Percentiles rank a stretch among this genome's conserved stretches.
These are phyloP conservation scores for Gerris buenoi DNA, from an alignment of 1,140 invertebrate genomes.

Conservation along the genomic window DNA sequence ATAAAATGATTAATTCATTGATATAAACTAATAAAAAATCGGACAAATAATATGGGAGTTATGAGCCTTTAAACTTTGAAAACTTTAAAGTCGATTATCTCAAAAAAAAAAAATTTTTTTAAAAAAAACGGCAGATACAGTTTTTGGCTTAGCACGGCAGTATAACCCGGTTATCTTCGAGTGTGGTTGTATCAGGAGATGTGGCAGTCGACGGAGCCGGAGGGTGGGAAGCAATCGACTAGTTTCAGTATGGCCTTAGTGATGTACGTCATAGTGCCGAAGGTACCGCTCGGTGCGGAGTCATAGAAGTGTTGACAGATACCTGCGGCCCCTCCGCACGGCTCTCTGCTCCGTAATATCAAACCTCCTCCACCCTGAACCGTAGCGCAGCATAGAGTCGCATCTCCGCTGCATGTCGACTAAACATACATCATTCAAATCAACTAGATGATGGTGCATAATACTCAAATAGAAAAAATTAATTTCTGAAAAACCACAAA, in stretches of 20 bases:
- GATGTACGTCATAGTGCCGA: slow-evolving; percentile 95
- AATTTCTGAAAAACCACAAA: too few relatives aligned
- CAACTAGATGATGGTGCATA: not conserved
- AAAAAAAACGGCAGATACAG: too few relatives aligned
- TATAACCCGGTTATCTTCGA: too few relatives aligned
- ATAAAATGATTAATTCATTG: not conserved
- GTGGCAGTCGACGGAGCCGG: slow-evolving; percentile 63
- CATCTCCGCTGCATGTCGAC: slow-evolving; percentile 73
- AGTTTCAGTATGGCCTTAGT: slow-evolving; percentile 65
- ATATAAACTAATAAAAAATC: too few relatives aligned
- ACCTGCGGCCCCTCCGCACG: slow-evolving; percentile 81
- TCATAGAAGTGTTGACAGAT: slow-evolving; percentile 97
- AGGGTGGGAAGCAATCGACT: slow-evolving; percentile 57
- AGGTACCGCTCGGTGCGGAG: slow-evolving; percentile 89
- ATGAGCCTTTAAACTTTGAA: too few relatives aligned
- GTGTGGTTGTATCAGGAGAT: slow-evolving; percentile 50
- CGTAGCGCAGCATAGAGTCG: slow-evolving; percentile 79
- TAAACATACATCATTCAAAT: slow-evolving; percentile 35
- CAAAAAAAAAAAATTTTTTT: too few relatives aligned
- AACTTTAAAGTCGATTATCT: too few relatives aligned
- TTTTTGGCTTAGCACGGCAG: too few relatives aligned
- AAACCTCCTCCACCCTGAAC: slow-evolving; percentile 41
- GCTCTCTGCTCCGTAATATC: too few relatives aligned
- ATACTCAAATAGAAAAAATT: too few relatives aligned
- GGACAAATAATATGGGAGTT: too few relatives aligned